A percentile compares a stretch with the other conserved stretches of the same genome.
Evolutionary conservation across 2,113 vertebrate genomes (phyloP).

Genomic region (Apistogramma diplotaenia): DNA sequence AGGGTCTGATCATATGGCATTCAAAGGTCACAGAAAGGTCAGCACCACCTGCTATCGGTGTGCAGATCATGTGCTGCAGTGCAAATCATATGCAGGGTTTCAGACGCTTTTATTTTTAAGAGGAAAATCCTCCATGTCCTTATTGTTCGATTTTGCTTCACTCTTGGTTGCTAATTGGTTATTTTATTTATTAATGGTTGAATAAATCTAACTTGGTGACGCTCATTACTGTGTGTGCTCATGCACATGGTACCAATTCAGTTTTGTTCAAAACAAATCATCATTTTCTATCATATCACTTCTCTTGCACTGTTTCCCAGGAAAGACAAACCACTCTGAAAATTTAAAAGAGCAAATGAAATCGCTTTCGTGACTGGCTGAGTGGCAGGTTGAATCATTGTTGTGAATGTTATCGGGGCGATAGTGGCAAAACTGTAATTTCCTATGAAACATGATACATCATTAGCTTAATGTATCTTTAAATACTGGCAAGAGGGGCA

Average conservation of each 20-base stretch:
- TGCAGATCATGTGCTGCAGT: neutral
- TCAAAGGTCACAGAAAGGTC: constrained; percentile 58
- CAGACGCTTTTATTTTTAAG: neutral
- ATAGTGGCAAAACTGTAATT: neutral
- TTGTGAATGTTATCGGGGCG: neutral
- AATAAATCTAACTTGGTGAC: constrained; percentile 20
- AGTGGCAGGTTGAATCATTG: neutral
- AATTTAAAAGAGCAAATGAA: neutral
- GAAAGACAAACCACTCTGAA: neutral
- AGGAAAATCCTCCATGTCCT: neutral
- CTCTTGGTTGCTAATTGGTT: constrained; percentile 31
- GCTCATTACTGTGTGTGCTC: neutral
- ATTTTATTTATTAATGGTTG: neutral
- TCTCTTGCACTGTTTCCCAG: neutral
- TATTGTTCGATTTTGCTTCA: neutral
- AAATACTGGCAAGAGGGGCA: neutral
- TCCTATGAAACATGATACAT: neutral
- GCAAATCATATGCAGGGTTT: neutral
- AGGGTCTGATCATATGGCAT: constrained; percentile 32
- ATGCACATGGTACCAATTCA: neutral
- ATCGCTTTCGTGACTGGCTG: neutral
- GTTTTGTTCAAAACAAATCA: neutral
- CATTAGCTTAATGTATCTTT: neutral
- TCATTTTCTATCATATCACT: neutral
- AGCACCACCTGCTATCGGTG: constrained; percentile 13